phyloP scores from a whole-genome alignment of 2,888 invertebrate genomes.

The Adelognathus sp. region DNA sequence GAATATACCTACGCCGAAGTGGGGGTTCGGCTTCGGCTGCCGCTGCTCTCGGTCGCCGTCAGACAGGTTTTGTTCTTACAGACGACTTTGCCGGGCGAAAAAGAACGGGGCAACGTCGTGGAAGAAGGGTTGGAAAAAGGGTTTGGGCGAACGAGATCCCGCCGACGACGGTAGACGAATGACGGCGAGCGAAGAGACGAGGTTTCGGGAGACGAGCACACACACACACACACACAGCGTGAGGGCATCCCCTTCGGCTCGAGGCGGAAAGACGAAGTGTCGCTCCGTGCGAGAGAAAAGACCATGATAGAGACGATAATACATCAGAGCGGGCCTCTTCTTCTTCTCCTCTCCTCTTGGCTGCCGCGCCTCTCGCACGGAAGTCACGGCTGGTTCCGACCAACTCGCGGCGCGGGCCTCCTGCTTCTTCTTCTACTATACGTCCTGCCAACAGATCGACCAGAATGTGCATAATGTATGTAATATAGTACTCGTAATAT shows the following conservation, averaged over 20 bases:
- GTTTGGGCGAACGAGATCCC: slow-evolving; percentile 11
- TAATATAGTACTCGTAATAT: slow-evolving; percentile 64
- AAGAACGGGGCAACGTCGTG: slow-evolving; percentile 15
- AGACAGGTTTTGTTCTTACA: not conserved
- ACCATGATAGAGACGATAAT: slow-evolving; percentile 60
- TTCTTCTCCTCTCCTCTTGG: slow-evolving; percentile 17
- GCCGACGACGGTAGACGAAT: slow-evolving; percentile 6
- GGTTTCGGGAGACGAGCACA: slow-evolving; percentile 20
- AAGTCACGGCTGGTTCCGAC: not conserved
- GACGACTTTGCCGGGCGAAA: slow-evolving; percentile 1
- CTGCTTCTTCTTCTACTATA: slow-evolving; percentile 18
- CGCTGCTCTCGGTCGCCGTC: not conserved
- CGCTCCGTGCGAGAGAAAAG: slow-evolving; percentile 58
- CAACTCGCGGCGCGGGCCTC: not conserved
- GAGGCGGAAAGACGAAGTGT: slow-evolving; percentile 59
- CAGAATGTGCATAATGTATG: slow-evolving; percentile 62
- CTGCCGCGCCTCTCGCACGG: not conserved
- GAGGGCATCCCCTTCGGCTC: slow-evolving; percentile 43
- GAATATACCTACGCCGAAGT: slow-evolving; percentile 48
- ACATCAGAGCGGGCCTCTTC: slow-evolving; percentile 52
- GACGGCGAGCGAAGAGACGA: slow-evolving; percentile 27
- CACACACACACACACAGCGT: not conserved
- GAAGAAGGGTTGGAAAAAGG: slow-evolving; percentile 25
- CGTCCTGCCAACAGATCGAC: slow-evolving; percentile 55
- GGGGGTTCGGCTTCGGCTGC: not conserved